Evolutionary conservation across 2,888 invertebrate species (phyloP).

Genomic region (Platynereis dumerilii): DNA sequence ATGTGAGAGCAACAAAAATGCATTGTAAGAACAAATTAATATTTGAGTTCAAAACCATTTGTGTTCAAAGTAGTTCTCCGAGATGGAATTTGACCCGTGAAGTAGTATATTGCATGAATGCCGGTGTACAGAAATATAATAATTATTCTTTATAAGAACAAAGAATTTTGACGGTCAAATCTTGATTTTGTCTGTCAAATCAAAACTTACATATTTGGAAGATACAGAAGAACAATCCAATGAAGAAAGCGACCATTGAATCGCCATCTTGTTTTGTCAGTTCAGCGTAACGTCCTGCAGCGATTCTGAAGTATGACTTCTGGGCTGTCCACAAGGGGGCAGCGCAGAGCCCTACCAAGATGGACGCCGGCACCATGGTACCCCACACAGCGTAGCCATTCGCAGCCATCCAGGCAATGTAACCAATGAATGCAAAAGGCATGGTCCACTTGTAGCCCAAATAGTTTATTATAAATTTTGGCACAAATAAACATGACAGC

Average conservation of each 20-base stretch:
- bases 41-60: too few relatives aligned
- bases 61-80: too few relatives aligned
- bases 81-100: too few relatives aligned
- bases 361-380: conserved; percentile 78
- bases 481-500: conserved; percentile 91
- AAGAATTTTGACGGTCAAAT: too few relatives aligned
- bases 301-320: conserved; percentile 81
- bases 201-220: conserved; percentile 1
- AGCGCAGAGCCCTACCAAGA: conserved; percentile 90
- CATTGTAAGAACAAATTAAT: too few relatives aligned
- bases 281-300: not conserved
- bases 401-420: conserved; percentile 91
- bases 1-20: too few relatives aligned
- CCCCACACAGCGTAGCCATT: conserved; percentile 77
- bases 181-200: too few relatives aligned
- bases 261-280: not conserved
- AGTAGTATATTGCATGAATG: too few relatives aligned
- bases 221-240: conserved; percentile 3
- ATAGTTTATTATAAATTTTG: conserved; percentile 44
- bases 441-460: conserved; percentile 82
- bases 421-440: conserved; percentile 88
- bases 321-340: conserved; percentile 99
- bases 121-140: too few relatives aligned
- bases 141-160: too few relatives aligned
- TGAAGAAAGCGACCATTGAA: not conserved